Evolutionary conservation across 2,113 vertebrate genomes (phyloP).

Genomic region (Nanorana parkeri): DNA sequence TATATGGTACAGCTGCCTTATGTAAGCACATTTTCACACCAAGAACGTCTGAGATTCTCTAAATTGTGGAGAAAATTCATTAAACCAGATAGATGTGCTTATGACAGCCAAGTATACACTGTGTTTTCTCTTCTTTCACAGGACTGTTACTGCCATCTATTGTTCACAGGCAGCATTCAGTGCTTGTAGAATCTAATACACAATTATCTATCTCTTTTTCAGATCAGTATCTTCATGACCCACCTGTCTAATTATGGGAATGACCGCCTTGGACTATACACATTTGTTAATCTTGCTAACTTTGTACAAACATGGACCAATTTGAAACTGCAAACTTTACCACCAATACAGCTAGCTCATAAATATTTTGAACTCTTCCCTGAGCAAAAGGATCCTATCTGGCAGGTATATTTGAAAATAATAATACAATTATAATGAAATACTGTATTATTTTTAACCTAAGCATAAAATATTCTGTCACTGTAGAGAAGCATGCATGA

Average conservation of each 20-base stretch:
- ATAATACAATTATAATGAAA: neutral
- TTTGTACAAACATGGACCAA: slow-evolving; percentile 92
- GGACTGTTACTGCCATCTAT: neutral
- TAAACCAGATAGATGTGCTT: neutral
- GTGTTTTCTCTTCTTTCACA: slow-evolving; percentile 12
- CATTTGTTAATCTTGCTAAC: slow-evolving; percentile 90
- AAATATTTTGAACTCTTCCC: slow-evolving; percentile 97
- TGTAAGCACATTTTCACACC: neutral
- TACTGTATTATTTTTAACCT: neutral
- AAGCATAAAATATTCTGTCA: neutral
- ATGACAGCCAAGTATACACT: neutral
- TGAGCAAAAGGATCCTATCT: slow-evolving; percentile 91
- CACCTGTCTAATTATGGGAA: slow-evolving; percentile 98
- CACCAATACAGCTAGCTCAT: slow-evolving; percentile 87
- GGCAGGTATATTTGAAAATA: slow-evolving; percentile 83
- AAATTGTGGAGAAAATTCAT: slow-evolving; percentile 8
- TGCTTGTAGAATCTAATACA: slow-evolving; percentile 11
- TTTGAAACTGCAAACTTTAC: slow-evolving; percentile 86
- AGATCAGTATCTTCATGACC: slow-evolving; percentile 99
- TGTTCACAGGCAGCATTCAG: neutral
- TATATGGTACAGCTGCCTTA: neutral
- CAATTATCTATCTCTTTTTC: slow-evolving; percentile 59
- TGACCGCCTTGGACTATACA: slow-evolving; percentile 94
- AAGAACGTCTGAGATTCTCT: neutral
- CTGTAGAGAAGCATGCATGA: neutral